A percentile compares a stretch with the other conserved stretches of the same genome.
Conservation (phyloP, 1,140 invertebrate genomes). For the Euborellia annulipes region DNA sequence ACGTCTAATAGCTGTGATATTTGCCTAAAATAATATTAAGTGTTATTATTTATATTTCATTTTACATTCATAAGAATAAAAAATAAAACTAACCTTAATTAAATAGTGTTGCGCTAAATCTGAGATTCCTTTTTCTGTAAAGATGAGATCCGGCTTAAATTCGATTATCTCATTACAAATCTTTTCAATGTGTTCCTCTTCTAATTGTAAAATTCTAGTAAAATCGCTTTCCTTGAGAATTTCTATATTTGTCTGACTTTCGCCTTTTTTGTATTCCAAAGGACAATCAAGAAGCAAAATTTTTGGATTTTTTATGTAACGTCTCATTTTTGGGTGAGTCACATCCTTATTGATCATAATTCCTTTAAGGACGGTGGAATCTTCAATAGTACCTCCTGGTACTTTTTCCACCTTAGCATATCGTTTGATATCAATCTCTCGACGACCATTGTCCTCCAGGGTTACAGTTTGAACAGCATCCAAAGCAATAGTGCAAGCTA, state of each 20-base stretch:
- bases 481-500: conserved; percentile 89
- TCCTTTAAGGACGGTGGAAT: conserved; percentile 84
- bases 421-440: conserved; percentile 96
- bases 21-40: conserved; percentile 37
- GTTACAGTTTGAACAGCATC: conserved; percentile 87
- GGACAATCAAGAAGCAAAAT: conserved; percentile 91
- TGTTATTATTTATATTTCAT: neutral
- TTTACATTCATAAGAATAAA: no score
- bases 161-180: conserved; percentile 89
- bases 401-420: conserved; percentile 95
- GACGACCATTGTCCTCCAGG: conserved; percentile 73
- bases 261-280: conserved; percentile 98
- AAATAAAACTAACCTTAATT: conserved; percentile 35
- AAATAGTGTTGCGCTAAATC: conserved; percentile 80
- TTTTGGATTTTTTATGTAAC: conserved; percentile 89
- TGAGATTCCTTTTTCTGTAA: conserved; percentile 97
- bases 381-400: conserved; percentile 89
- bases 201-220: conserved; percentile 76
- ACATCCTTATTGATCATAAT: conserved; percentile 99
- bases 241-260: conserved; percentile 96
- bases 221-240: conserved; percentile 93
- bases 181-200: conserved; percentile 88
- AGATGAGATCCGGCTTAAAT: conserved; percentile 89
- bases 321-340: conserved; percentile 91
- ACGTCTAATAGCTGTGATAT: conserved; percentile 82